Evolutionary conservation across 2,113 vertebrate species (phyloP).

Genomic region (Chlamydotis undulata): DNA sequence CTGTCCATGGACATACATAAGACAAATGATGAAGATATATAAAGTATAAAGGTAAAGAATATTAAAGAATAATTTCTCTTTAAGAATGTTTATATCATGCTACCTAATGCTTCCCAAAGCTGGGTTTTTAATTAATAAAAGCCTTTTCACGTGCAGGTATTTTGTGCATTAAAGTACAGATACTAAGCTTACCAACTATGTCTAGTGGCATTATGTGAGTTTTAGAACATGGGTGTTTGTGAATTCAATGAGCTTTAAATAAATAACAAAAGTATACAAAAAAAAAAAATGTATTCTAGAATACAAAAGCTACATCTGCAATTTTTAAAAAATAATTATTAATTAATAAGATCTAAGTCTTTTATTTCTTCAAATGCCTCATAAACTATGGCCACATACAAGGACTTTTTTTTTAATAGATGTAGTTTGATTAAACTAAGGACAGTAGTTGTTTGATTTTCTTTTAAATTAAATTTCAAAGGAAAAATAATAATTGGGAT

Average conservation of each 20-base stretch:
- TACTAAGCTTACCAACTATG: neutral
- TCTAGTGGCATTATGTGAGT: neutral
- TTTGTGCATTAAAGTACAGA: neutral
- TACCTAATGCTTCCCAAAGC: neutral
- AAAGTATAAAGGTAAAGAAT: neutral
- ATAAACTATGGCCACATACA: neutral
- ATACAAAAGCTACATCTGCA: neutral
- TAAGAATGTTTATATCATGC: neutral
- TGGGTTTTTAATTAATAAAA: neutral
- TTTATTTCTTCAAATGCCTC: neutral
- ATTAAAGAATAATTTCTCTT: neutral
- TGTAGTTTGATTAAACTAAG: neutral
- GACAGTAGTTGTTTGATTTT: too few species aligned
- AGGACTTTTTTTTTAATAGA: neutral
- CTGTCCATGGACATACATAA: neutral
- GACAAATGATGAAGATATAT: neutral
- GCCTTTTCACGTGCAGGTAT: neutral
- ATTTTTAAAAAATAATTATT: neutral
- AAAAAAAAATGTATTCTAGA: neutral
- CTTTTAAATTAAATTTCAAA: neutral
- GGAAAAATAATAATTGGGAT: neutral
- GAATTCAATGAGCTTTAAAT: neutral
- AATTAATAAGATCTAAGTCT: neutral
- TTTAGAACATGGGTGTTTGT: neutral
- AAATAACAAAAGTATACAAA: neutral